A percentile compares a stretch with the other conserved stretches of the same genome.
Conservation (phyloP, 2,797 vertebrate species). For the Danio kyathit region DNA sequence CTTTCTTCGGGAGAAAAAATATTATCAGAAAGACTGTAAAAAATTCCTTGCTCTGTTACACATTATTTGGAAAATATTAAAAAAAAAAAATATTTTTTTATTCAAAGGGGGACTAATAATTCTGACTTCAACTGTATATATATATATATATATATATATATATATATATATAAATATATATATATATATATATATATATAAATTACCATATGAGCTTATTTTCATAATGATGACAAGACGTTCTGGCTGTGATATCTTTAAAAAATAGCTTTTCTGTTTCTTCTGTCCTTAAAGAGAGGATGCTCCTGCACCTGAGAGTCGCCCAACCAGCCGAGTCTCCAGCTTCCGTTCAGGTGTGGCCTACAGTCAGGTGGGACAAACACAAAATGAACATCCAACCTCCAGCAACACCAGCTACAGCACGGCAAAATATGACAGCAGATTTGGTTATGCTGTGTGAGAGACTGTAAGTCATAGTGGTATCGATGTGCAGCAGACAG, state of each 20-base stretch:
- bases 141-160: too few species aligned
- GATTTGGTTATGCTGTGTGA: constrained; percentile 71
- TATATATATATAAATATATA: too few species aligned
- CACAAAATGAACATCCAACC: constrained; percentile 17
- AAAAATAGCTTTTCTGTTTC: not conserved
- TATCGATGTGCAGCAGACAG: not conserved
- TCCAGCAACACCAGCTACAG: constrained; percentile 59
- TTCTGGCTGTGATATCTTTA: not conserved
- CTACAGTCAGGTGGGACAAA: constrained; percentile 61
- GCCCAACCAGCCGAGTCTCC: constrained; percentile 71
- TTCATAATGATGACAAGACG: not conserved
- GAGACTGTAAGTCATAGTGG: not conserved
- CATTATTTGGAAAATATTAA: too few species aligned
- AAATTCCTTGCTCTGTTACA: too few species aligned
- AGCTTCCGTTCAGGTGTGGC: constrained; percentile 68
- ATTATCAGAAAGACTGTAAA: too few species aligned
- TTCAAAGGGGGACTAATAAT: too few species aligned
- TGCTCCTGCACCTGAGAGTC: constrained; percentile 75
- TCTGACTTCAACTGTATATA: too few species aligned
- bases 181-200: too few species aligned
- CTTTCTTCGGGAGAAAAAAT: too few species aligned
- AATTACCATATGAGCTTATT: too few species aligned
- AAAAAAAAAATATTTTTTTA: too few species aligned
- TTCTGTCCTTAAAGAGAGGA: constrained; percentile 75
- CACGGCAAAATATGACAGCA: constrained; percentile 61